Conservation (phyloP, 1,140 invertebrate species). For the Helicoverpa armigera region DNA sequence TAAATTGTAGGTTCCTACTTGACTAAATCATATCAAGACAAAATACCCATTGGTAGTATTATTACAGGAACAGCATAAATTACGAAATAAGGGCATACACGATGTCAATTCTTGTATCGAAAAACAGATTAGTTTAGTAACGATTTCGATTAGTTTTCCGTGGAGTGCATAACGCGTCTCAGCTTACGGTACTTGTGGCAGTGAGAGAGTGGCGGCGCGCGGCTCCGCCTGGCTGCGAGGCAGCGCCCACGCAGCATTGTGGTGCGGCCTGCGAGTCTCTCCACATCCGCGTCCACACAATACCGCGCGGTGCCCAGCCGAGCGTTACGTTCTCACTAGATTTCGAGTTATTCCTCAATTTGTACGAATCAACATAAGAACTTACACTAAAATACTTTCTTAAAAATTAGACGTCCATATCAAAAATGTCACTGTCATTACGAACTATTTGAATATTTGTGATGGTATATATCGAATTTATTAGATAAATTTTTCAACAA, state of each 20-base stretch:
- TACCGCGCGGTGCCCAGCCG: background rate
- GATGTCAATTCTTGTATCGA: too few relatives aligned
- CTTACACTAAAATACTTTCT: background rate
- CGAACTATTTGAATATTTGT: slow-evolving; percentile 31
- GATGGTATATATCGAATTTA: slow-evolving; percentile 40
- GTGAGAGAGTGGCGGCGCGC: slow-evolving; percentile 46
- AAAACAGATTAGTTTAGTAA: background rate
- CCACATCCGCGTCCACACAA: slow-evolving; percentile 36
- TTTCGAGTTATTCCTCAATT: slow-evolving; percentile 25
- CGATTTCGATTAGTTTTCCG: slow-evolving; percentile 36
- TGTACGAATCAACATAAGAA: slow-evolving; percentile 9
- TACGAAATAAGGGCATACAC: too few relatives aligned
- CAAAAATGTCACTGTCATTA: slow-evolving; percentile 50
- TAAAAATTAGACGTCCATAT: slow-evolving; percentile 23
- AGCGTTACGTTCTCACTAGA: slow-evolving; percentile 27
- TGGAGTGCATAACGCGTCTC: slow-evolving; percentile 46
- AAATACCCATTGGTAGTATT: too few relatives aligned
- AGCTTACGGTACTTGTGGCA: slow-evolving; percentile 66
- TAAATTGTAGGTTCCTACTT: too few relatives aligned
- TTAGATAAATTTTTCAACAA: background rate
- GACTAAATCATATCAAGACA: too few relatives aligned
- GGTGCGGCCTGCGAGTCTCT: slow-evolving; percentile 9
- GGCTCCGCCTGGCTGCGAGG: slow-evolving; percentile 24
- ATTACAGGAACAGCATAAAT: too few relatives aligned
- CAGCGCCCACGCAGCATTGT: slow-evolving; percentile 60